Percentiles rank a stretch among this genome's conserved stretches.
These are phyloP conservation scores for Muscicapa striata DNA, from an alignment of 2,797 vertebrate species.

Conservation along the genomic window DNA sequence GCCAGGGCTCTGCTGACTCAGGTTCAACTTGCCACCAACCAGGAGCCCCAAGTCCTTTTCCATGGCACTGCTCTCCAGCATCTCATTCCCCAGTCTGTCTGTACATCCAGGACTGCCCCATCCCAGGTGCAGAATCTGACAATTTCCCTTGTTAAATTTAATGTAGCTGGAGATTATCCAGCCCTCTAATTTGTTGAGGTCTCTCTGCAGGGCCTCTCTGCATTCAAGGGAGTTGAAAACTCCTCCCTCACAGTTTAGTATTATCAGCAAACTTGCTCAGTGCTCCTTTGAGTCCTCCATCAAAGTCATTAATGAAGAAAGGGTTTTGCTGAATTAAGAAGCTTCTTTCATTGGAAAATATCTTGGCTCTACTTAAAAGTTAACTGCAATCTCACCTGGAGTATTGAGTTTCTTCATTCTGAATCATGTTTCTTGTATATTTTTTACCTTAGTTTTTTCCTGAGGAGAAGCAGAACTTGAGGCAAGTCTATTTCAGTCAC, in stretches of 20 bases:
- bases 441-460: background rate
- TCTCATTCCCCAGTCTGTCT: background rate
- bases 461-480: background rate
- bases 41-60: background rate
- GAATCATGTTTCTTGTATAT: background rate
- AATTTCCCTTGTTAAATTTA: background rate
- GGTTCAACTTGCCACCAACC: background rate
- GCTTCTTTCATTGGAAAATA: background rate
- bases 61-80: background rate
- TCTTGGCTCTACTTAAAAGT: background rate
- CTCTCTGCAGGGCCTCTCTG: background rate
- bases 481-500: background rate
- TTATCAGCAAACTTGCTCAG: background rate
- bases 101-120: background rate
- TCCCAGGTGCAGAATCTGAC: background rate
- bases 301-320: background rate
- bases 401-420: background rate
- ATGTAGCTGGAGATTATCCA: background rate
- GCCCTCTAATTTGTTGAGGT: background rate
- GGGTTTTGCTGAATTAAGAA: background rate
- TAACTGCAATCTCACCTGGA: background rate
- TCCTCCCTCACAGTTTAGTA: background rate
- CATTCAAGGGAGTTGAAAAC: background rate
- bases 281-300: background rate
- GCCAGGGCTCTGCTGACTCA: background rate